Evolutionary conservation across 2,113 vertebrate species (phyloP).

Genomic region (Motacilla alba): DNA sequence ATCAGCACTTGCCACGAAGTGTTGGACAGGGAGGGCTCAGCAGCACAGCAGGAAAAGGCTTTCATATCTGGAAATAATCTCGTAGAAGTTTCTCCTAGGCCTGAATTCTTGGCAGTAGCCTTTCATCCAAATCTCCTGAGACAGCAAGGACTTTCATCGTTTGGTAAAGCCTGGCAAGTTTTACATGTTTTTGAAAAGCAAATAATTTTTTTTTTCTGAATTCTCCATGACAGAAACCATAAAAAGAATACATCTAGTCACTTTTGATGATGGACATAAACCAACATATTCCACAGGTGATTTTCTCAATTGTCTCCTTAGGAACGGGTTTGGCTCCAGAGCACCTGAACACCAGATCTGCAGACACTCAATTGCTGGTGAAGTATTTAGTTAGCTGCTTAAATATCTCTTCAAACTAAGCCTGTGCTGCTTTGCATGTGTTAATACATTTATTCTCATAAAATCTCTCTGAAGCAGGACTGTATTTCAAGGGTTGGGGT

Average conservation of each 20-base stretch:
- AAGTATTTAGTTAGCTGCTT: background rate
- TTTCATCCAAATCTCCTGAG: background rate
- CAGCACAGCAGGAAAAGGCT: constrained; percentile 47
- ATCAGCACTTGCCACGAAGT: constrained; percentile 40
- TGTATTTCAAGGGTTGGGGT: background rate
- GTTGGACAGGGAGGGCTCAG: constrained; percentile 29
- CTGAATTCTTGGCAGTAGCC: constrained; percentile 42
- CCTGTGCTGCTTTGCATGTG: background rate
- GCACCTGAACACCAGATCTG: background rate
- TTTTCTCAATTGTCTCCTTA: background rate
- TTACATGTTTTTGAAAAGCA: background rate
- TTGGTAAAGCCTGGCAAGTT: background rate
- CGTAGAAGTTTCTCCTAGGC: constrained; percentile 1
- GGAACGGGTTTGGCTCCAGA: background rate
- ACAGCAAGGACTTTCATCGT: background rate
- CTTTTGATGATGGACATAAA: background rate
- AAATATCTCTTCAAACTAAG: background rate
- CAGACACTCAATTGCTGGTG: background rate
- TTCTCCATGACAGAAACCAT: background rate
- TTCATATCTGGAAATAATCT: constrained; percentile 58
- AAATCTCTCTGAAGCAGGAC: background rate
- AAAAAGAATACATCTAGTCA: background rate
- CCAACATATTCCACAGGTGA: background rate
- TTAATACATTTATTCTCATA: background rate
- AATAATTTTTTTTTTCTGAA: background rate